Percentiles rank a stretch among this genome's conserved stretches.
Conservation (phyloP, 2,888 invertebrate species). For the Lasius fuliginosus region DNA sequence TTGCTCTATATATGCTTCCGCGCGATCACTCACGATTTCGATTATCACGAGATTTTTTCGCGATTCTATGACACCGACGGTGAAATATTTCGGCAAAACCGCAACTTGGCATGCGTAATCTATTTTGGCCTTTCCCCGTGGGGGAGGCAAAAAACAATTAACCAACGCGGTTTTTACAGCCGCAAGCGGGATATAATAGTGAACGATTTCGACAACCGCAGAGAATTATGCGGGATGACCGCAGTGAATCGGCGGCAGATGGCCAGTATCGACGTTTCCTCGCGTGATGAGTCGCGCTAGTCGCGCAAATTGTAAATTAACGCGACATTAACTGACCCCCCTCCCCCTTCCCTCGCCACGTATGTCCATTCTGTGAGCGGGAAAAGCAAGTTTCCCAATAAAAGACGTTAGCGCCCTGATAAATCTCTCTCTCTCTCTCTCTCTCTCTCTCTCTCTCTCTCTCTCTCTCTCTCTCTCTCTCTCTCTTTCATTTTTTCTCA, state of each 20-base stretch:
- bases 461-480: not conserved
- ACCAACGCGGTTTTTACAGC: conserved; percentile 54
- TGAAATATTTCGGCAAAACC: conserved; percentile 49
- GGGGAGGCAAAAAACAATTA: conserved; percentile 52
- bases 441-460: not conserved
- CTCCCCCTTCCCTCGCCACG: not conserved
- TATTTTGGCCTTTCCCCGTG: conserved; percentile 14
- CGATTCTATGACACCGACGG: conserved; percentile 40
- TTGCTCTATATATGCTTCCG: not conserved
- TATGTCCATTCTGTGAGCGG: conserved; percentile 37
- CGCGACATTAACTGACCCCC: conserved; percentile 69
- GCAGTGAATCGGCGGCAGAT: conserved; percentile 71
- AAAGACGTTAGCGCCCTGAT: conserved; percentile 70
- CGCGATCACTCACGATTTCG: conserved; percentile 31
- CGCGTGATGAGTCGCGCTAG: conserved; percentile 56
- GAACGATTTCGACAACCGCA: conserved; percentile 67
- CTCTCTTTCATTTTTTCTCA: not conserved
- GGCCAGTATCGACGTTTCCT: conserved; percentile 71
- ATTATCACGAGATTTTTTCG: conserved; percentile 43
- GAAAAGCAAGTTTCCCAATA: conserved; percentile 80
- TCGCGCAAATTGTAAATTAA: conserved; percentile 81
- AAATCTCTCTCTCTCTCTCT: conserved; percentile 4
- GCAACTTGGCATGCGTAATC: conserved; percentile 54
- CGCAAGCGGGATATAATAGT: conserved; percentile 69
- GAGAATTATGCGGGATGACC: conserved; percentile 60